Conservation (phyloP, 2,888 invertebrate genomes). For the Amaurobius ferox region DNA sequence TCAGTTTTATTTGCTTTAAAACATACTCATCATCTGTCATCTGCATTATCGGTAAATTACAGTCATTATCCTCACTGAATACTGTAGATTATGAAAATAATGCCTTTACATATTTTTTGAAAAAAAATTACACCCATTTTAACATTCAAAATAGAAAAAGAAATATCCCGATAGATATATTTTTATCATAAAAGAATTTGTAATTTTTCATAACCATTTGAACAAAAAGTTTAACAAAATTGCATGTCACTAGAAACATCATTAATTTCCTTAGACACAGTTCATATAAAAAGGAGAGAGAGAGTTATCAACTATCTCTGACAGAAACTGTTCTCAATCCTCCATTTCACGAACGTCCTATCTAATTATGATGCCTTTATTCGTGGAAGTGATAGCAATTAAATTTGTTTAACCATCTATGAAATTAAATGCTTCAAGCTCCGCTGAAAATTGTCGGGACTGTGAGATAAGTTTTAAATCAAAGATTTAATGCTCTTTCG, state of each 20-base stretch:
- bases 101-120: too few relatives aligned
- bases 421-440: constrained; percentile 64
- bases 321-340: constrained; percentile 17
- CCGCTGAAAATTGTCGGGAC: constrained; percentile 18
- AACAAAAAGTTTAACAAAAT: background rate
- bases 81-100: too few relatives aligned
- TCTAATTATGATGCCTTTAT: constrained; percentile 59
- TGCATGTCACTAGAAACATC: background rate
- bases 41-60: too few relatives aligned
- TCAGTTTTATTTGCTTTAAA: too few relatives aligned
- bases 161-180: too few relatives aligned
- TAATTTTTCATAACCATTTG: constrained; percentile 39
- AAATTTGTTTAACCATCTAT: constrained; percentile 68
- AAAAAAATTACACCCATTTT: too few relatives aligned
- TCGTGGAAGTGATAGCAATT: constrained; percentile 48
- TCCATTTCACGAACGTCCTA: constrained; percentile 28
- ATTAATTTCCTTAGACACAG: constrained; percentile 27
- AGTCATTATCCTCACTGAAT: too few relatives aligned
- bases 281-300: constrained; percentile 7
- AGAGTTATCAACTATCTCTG: constrained; percentile 23
- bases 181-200: constrained; percentile 32
- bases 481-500: constrained; percentile 36
- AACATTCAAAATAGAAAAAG: too few relatives aligned
- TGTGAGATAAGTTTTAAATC: constrained; percentile 37
- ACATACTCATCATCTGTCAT: too few relatives aligned